phyloP scores from a whole-genome alignment of 2,797 vertebrate species.

The Thripadectes ignobilis region DNA sequence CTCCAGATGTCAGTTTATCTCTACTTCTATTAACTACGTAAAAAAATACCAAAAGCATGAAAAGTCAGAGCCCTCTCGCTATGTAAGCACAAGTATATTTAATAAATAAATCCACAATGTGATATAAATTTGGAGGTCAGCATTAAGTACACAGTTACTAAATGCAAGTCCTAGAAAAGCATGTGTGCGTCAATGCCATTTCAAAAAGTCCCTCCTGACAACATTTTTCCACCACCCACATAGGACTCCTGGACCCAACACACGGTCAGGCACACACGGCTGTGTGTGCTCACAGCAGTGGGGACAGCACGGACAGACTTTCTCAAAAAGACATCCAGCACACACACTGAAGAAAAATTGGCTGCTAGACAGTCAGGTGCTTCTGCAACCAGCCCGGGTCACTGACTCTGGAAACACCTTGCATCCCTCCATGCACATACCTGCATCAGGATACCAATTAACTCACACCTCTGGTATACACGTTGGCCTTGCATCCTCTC shows the following conservation, averaged over 20 bases:
- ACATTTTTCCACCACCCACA: neutral
- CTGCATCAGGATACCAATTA: neutral
- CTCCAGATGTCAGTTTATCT: neutral
- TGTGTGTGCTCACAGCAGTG: neutral
- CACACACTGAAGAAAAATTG: neutral
- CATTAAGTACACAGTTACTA: neutral
- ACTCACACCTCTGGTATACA: neutral
- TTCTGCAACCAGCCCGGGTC: neutral
- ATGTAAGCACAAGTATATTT: neutral
- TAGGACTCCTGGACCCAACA: neutral
- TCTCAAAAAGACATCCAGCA: neutral
- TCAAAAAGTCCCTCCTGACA: neutral
- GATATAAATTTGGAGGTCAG: neutral
- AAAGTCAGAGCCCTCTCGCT: neutral
- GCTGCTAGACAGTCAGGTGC: neutral
- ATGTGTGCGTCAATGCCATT: neutral
- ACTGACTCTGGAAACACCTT: neutral
- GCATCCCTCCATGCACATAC: neutral
- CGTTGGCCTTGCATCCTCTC: neutral
- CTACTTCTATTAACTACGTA: neutral
- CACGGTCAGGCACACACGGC: neutral
- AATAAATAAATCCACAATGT: neutral
- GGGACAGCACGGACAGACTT: neutral
- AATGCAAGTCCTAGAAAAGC: neutral
- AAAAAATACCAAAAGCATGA: neutral